These are phyloP conservation scores for Rhamnusium bicolor DNA, from an alignment of 2,888 invertebrate genomes.

Conservation along the genomic window DNA sequence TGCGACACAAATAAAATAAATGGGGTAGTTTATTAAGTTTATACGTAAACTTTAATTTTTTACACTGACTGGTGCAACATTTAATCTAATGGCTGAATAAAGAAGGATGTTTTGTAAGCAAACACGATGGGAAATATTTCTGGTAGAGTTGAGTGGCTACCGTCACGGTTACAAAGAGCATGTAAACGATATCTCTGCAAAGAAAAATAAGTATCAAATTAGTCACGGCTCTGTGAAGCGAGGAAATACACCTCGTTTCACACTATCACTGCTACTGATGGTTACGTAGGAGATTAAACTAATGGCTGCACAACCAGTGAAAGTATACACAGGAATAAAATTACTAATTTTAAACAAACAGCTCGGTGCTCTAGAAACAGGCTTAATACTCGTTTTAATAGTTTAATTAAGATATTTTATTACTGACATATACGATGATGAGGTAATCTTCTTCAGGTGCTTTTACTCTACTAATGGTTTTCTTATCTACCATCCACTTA, in stretches of 20 bases:
- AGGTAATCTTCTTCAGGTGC: slow-evolving; percentile 24
- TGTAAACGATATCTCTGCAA: slow-evolving; percentile 67
- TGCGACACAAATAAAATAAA: too few species aligned
- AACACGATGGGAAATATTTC: slow-evolving; percentile 26
- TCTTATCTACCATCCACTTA: slow-evolving; percentile 19
- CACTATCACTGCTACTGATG: slow-evolving; percentile 66
- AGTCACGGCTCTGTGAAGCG: slow-evolving; percentile 67
- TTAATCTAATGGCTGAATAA: background rate
- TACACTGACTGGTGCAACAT: background rate
- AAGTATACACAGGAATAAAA: slow-evolving; percentile 8
- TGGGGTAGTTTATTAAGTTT: background rate
- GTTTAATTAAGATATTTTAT: slow-evolving; percentile 28
- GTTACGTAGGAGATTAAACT: slow-evolving; percentile 51
- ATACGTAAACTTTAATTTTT: background rate
- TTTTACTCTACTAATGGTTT: slow-evolving; percentile 11
- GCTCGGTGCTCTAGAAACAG: slow-evolving; percentile 3
- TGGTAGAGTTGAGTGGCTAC: slow-evolving; percentile 42
- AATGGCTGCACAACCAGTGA: slow-evolving; percentile 31
- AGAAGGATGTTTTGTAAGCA: slow-evolving; percentile 4
- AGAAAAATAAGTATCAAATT: slow-evolving; percentile 69
- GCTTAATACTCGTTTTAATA: background rate
- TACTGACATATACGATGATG: slow-evolving; percentile 16
- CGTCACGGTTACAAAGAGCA: slow-evolving; percentile 64
- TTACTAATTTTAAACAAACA: slow-evolving; percentile 21
- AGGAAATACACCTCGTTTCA: slow-evolving; percentile 70